These are phyloP conservation scores for Callocephalon fimbriatum DNA, from an alignment of 2,113 vertebrate species.

Conservation along the genomic window DNA sequence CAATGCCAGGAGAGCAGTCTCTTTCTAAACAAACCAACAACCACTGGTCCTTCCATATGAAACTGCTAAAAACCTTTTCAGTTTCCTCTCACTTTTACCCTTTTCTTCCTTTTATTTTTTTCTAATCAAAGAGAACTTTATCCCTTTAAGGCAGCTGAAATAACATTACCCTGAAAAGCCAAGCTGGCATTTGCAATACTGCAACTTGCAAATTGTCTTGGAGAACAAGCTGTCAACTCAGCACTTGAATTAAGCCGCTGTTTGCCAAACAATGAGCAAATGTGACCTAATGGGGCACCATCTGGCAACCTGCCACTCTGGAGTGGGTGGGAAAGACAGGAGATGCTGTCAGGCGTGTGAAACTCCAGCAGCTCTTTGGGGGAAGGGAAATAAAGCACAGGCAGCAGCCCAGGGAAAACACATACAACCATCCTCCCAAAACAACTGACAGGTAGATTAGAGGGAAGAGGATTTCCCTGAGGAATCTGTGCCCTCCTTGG, in stretches of 20 bases:
- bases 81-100: background rate
- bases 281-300: constrained; percentile 70
- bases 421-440: background rate
- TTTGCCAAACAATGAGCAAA: constrained; percentile 73
- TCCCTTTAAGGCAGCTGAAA: constrained; percentile 65
- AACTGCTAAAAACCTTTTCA: background rate
- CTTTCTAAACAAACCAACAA: accelerated
- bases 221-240: constrained; percentile 75
- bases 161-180: constrained; percentile 53
- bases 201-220: constrained; percentile 67
- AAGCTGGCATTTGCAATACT: constrained; percentile 63
- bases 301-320: constrained; percentile 61
- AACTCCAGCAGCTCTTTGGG: background rate
- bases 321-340: background rate
- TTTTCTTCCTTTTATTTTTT: background rate
- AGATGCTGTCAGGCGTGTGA: background rate
- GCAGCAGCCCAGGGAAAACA: background rate
- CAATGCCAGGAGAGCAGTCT: background rate
- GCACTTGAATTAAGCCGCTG: constrained; percentile 66
- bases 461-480: background rate
- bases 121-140: constrained; percentile 7
- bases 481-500: background rate
- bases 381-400: background rate
- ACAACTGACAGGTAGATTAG: background rate
- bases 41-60: background rate